Conservation (phyloP, 2,797 vertebrate species). For the Syncerus caffer region DNA sequence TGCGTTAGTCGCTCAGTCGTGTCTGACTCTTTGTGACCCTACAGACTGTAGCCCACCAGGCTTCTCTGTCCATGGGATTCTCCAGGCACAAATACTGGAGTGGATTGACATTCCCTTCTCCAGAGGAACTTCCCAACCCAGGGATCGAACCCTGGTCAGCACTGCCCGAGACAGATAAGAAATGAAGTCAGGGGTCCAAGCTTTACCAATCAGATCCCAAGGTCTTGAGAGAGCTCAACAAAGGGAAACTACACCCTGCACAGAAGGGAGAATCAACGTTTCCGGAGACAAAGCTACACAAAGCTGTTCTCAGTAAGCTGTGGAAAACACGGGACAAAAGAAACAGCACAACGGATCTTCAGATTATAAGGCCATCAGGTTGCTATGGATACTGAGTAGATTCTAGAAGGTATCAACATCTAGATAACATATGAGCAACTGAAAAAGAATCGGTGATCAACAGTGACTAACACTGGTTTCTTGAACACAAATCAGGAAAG, state of each 20-base stretch:
- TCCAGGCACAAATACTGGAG: neutral
- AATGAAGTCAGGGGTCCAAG: neutral
- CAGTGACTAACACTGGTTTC: neutral
- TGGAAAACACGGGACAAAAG: neutral
- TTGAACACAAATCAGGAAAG: neutral
- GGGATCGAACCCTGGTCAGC: neutral
- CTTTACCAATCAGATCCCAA: neutral
- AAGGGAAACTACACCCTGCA: neutral
- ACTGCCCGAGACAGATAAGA: neutral
- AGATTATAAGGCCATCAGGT: neutral
- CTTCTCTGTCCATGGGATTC: neutral
- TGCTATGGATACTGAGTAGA: neutral
- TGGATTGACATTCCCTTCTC: neutral
- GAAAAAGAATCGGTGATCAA: neutral
- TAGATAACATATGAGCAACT: neutral
- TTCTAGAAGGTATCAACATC: neutral
- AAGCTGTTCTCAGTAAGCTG: neutral
- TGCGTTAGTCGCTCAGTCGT: neutral
- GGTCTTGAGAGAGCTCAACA: neutral
- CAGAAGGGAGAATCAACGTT: neutral
- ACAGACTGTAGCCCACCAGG: neutral
- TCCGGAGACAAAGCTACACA: neutral
- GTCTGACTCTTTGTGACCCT: neutral
- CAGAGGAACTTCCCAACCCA: neutral
- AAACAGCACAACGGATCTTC: neutral